These are phyloP conservation scores for Perizoma affinitatum DNA, from an alignment of 2,888 invertebrate genomes.

Conservation along the genomic window DNA sequence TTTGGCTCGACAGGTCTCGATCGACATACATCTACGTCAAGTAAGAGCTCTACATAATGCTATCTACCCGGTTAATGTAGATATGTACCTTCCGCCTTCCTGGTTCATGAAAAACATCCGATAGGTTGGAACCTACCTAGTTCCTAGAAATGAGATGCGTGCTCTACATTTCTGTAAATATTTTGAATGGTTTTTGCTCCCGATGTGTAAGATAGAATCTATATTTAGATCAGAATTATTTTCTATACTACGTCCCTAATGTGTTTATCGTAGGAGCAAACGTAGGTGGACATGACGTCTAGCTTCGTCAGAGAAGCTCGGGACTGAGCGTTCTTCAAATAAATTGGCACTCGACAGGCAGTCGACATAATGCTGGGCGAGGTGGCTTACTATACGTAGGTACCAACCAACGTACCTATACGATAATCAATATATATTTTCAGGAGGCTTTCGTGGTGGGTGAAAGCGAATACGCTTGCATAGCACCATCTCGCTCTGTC, in stretches of 20 bases:
- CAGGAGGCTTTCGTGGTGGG: slow-evolving; percentile 81
- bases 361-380: slow-evolving; percentile 74
- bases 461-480: slow-evolving; percentile 57
- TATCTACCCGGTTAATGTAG: slow-evolving; percentile 18
- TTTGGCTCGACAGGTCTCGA: slow-evolving; percentile 66
- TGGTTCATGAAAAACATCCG: slow-evolving; percentile 39
- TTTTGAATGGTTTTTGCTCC: slow-evolving; percentile 36
- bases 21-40: slow-evolving; percentile 48
- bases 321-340: slow-evolving; percentile 71
- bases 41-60: slow-evolving; percentile 36
- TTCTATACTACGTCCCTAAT: slow-evolving; percentile 47
- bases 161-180: slow-evolving; percentile 24
- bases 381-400: slow-evolving; percentile 62
- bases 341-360: slow-evolving; percentile 77
- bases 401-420: slow-evolving; percentile 70
- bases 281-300: slow-evolving; percentile 55
- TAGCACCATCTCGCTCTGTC: slow-evolving; percentile 68
- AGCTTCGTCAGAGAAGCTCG: slow-evolving; percentile 48
- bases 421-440: slow-evolving; percentile 84
- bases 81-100: slow-evolving; percentile 32
- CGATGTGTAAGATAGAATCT: slow-evolving; percentile 51
- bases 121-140: neutral
- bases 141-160: slow-evolving; percentile 18
- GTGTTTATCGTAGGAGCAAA: slow-evolving; percentile 47
- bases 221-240: slow-evolving; percentile 47